phyloP scores from a whole-genome alignment of 2,888 invertebrate genomes.

The Scaptomyza reducta region DNA sequence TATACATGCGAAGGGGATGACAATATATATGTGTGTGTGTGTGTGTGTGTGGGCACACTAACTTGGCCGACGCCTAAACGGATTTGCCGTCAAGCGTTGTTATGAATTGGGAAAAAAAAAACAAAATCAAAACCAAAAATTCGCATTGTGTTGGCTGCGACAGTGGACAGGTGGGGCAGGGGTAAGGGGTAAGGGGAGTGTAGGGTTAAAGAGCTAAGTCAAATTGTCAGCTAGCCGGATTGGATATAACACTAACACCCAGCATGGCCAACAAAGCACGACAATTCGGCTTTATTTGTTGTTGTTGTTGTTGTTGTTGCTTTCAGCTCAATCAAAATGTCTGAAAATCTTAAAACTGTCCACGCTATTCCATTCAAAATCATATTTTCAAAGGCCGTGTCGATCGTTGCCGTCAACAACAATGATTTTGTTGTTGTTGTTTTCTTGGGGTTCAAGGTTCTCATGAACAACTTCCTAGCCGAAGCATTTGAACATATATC shows the following conservation, averaged over 20 bases:
- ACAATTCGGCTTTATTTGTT: constrained; percentile 1
- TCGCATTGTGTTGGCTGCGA: constrained; percentile 41
- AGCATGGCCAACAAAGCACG: constrained; percentile 44
- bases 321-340: constrained; percentile 56
- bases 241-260: constrained; percentile 50
- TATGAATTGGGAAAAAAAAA: constrained; percentile 6
- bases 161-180: too few species aligned
- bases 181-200: not conserved
- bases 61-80: constrained; percentile 54
- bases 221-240: constrained; percentile 49
- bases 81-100: constrained; percentile 41
- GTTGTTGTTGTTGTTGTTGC: not conserved
- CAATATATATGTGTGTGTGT: constrained; percentile 3
- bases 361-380: constrained; percentile 61
- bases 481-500: not conserved
- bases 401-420: constrained; percentile 50
- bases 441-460: constrained; percentile 66
- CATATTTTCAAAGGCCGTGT: constrained; percentile 61
- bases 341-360: constrained; percentile 54
- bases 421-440: constrained; percentile 17
- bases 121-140: constrained; percentile 7
- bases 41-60: constrained; percentile 23
- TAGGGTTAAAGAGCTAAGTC: constrained; percentile 28
- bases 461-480: constrained; percentile 63
- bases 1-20: not conserved